Conservation (phyloP, 2,113 vertebrate species). For the Tiliqua scincoides region DNA sequence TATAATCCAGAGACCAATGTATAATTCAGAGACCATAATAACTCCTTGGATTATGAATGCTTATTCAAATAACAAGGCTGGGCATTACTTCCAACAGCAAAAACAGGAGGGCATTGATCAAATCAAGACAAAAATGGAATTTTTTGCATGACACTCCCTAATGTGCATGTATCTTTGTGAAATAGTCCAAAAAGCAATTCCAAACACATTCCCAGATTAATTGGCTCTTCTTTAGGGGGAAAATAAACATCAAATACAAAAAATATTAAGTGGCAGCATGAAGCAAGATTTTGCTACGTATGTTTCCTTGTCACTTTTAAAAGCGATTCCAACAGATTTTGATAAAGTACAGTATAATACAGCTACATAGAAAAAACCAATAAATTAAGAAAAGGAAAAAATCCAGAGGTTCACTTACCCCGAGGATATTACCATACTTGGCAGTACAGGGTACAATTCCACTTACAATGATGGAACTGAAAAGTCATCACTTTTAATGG, state of each 20-base stretch:
- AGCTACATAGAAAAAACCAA: constrained; percentile 18
- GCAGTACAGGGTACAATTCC: constrained; percentile 73
- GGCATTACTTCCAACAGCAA: not conserved
- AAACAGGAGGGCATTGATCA: not conserved
- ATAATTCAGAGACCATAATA: no score
- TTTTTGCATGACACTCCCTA: not conserved
- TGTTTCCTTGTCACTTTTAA: not conserved
- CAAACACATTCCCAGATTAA: not conserved
- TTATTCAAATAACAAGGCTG: not conserved
- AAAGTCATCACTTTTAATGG: constrained; percentile 70
- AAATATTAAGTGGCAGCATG: not conserved
- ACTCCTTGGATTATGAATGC: not conserved
- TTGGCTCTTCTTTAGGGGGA: not conserved
- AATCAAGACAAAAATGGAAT: not conserved
- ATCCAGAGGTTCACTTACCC: constrained; percentile 14
- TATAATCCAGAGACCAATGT: not conserved
- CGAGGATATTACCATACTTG: constrained; percentile 69
- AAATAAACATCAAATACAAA: not conserved
- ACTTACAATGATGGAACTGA: constrained; percentile 78
- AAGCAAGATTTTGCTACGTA: not conserved
- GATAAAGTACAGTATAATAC: constrained; percentile 7
- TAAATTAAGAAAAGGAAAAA: not conserved
- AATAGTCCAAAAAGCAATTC: not conserved
- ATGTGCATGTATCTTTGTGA: not conserved
- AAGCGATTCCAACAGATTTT: constrained; percentile 14